phyloP scores from a whole-genome alignment of 2,888 invertebrate genomes.

The Dicyrtomina minuta region DNA sequence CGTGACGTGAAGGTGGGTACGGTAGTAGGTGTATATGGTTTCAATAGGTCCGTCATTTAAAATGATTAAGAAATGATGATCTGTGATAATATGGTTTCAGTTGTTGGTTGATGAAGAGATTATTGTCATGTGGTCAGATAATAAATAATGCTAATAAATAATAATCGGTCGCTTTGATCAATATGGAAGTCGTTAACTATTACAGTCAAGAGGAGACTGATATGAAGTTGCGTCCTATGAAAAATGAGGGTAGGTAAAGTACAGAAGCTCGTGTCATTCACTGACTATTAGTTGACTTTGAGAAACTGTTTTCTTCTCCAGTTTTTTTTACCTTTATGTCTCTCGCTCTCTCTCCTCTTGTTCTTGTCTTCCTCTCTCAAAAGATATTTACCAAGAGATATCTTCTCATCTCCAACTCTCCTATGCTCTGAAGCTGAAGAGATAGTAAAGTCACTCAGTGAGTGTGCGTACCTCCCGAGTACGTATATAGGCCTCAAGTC shows the following conservation, averaged over 20 bases:
- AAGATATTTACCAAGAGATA: constrained; percentile 25
- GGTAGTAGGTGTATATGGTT: constrained; percentile 17
- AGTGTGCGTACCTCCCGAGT: neutral
- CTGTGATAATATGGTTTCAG: constrained; percentile 22
- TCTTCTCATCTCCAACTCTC: neutral
- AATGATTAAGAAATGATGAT: constrained; percentile 35
- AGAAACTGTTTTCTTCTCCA: constrained; percentile 29
- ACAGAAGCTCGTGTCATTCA: constrained; percentile 41
- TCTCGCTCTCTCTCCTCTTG: neutral
- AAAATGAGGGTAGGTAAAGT: constrained; percentile 35
- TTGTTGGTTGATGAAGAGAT: constrained; percentile 29
- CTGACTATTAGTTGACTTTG: constrained; percentile 33
- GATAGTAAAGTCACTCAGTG: neutral
- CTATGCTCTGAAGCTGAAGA: neutral
- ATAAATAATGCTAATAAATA: constrained; percentile 39
- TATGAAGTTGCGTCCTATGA: constrained; percentile 18
- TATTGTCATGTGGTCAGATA: constrained; percentile 33
- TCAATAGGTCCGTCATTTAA: constrained; percentile 16
- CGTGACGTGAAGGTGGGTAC: neutral
- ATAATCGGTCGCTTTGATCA: constrained; percentile 37
- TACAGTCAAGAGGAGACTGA: neutral
- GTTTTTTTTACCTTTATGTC: constrained; percentile 15
- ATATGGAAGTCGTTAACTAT: constrained; percentile 20
- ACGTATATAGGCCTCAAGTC: no score
- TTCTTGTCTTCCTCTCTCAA: constrained; percentile 10